phyloP scores from a whole-genome alignment of 1,140 invertebrate genomes.

The Alviniconcha marisindica region DNA sequence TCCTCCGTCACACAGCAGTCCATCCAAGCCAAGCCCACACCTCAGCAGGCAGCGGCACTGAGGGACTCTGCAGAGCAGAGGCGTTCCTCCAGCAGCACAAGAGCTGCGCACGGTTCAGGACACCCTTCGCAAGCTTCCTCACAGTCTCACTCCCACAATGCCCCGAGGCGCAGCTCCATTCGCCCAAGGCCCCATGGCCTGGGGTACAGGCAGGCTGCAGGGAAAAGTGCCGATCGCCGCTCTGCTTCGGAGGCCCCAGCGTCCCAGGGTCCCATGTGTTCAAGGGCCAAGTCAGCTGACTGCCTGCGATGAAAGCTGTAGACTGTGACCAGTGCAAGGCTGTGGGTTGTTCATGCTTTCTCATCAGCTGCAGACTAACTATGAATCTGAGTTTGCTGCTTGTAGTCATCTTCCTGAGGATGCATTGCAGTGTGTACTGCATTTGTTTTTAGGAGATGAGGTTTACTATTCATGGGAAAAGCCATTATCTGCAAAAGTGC shows the following conservation, averaged over 20 bases:
- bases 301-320: not conserved
- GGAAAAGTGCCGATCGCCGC: not conserved
- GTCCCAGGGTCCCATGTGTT: not conserved
- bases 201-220: not conserved
- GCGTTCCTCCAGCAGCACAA: not conserved
- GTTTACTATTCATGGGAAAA: no score
- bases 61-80: not conserved
- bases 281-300: not conserved
- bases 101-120: not conserved
- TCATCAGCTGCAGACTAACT: no score
- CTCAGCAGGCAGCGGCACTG: not conserved
- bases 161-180: not conserved
- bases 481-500: no score
- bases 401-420: no score
- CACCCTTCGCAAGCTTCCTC: not conserved
- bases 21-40: not conserved
- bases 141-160: not conserved
- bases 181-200: not conserved
- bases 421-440: no score
- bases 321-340: no score
- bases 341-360: no score
- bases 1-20: constrained; percentile 19
- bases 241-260: not conserved
- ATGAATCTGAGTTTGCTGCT: no score
- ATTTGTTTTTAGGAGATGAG: no score